phyloP scores from a whole-genome alignment of 1,140 invertebrate species.

The Ceratina australensis region DNA sequence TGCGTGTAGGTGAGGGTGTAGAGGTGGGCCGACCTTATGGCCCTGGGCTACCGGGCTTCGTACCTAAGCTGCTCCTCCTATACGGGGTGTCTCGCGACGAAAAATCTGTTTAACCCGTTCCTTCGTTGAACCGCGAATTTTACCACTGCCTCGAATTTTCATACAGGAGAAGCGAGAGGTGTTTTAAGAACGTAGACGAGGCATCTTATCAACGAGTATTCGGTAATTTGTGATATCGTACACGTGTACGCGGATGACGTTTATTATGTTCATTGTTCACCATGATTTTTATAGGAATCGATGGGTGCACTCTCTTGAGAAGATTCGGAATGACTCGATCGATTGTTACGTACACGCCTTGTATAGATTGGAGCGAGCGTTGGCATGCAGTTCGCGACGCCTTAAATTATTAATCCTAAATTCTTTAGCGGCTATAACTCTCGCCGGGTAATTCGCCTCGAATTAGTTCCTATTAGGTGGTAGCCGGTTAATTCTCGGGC shows the following conservation, averaged over 20 bases:
- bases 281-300: too few species aligned
- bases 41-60: constrained; percentile 78
- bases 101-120: constrained; percentile 25
- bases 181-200: too few species aligned
- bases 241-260: too few species aligned
- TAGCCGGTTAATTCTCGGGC: constrained; percentile 48
- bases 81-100: constrained; percentile 69
- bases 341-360: background rate
- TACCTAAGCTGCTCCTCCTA: constrained; percentile 68
- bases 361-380: constrained; percentile 25
- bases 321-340: too few species aligned
- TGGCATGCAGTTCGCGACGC: constrained; percentile 44
- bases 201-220: too few species aligned
- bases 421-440: constrained; percentile 60
- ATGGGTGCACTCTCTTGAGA: too few species aligned
- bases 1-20: constrained; percentile 74
- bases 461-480: constrained; percentile 64
- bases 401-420: constrained; percentile 66
- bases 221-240: too few species aligned
- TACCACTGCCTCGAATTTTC: too few species aligned
- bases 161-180: too few species aligned
- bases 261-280: too few species aligned
- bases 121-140: background rate
- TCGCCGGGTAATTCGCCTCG: constrained; percentile 54
- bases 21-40: constrained; percentile 76